Base-by-base conservation (phyloP, 1,140 invertebrate species). In the Polypedilum vanderplanki region DNA sequence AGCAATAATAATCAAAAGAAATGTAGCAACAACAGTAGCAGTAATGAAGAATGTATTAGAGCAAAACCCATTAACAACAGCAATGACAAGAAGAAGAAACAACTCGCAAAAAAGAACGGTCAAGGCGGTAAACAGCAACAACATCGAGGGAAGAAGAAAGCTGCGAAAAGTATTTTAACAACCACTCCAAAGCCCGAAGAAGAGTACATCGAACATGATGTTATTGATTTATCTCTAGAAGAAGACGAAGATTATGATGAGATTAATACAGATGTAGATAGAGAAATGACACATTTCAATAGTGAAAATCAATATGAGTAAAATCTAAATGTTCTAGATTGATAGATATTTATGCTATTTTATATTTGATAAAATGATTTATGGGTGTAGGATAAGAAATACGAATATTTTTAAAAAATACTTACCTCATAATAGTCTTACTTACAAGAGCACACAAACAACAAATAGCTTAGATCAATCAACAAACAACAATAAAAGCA, bases 121-220 rank as follows among this genome's bases (percentile, higher is more conserved):
- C 65, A 70, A 70, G 24, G 9, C 65, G 20, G 18, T 18, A 18
- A 20, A 18, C 7, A 70, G 18, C 20, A 10, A 3, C 8, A n/a
- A 18, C 65, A 70, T 7, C 17, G 18, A 70, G 9, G 65, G 65
- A 70, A 70, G 20, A 70, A 70, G 65, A 70, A 70, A 70, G 20
- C 8, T 70, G 20, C 18, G 5, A 70, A 70, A 70, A 20, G 9
- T 70, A 18, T 70, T 7, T 9, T 17, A 57, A 57, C 65, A 70
- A 70, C 65, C 20, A 70, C 65, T 18, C 17, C 8, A 2, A 70
- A 70, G 65, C 65, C 65, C 17, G 65, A 70, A 7, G 65, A 70
- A 20, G 65, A 70, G 18, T 18, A 70, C 9, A 18, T 70, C 17
- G 65, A 70, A 7, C 65, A 18, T 10, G 65, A 70, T 12, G 18